Percentiles rank a stretch among this genome's conserved stretches.
phyloP scores from a whole-genome alignment of 1,140 invertebrate genomes.

The Propsilocerus akamusi region DNA sequence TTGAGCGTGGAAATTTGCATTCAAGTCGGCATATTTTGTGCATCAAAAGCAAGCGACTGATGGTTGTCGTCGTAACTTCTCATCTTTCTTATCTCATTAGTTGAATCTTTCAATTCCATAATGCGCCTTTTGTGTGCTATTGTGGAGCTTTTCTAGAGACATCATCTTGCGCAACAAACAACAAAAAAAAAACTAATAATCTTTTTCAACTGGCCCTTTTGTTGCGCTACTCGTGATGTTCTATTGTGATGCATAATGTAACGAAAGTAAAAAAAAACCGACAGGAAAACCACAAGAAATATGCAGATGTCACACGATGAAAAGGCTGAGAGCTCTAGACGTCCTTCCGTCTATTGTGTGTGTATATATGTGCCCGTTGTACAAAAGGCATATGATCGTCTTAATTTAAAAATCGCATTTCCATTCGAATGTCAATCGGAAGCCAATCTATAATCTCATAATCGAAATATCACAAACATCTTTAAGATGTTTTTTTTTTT shows the following conservation, averaged over 20 bases:
- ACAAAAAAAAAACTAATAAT: too few relatives aligned
- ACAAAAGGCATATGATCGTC: background rate
- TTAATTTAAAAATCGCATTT: slow-evolving; percentile 1
- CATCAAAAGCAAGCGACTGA: too few relatives aligned
- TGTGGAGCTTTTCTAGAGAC: too few relatives aligned
- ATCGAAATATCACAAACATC: too few relatives aligned
- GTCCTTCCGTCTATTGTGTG: background rate
- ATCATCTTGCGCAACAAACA: too few relatives aligned
- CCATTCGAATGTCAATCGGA: slow-evolving; percentile 1
- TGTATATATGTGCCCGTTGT: background rate
- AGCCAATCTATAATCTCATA: background rate
- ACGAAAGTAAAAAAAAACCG: background rate
- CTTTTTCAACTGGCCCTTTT: background rate
- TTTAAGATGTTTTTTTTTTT: too few relatives aligned
- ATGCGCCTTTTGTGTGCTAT: too few relatives aligned
- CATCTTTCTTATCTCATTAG: background rate
- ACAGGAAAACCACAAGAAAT: background rate
- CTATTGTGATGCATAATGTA: background rate
- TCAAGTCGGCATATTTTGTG: too few relatives aligned
- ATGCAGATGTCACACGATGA: background rate
- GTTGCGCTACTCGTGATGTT: background rate
- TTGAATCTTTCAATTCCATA: too few relatives aligned
- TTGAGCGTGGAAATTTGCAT: too few relatives aligned
- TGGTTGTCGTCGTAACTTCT: background rate
- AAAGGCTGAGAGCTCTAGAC: too few relatives aligned